phyloP scores from a whole-genome alignment of 2,888 invertebrate species.

The Eupithecia centaureata region DNA sequence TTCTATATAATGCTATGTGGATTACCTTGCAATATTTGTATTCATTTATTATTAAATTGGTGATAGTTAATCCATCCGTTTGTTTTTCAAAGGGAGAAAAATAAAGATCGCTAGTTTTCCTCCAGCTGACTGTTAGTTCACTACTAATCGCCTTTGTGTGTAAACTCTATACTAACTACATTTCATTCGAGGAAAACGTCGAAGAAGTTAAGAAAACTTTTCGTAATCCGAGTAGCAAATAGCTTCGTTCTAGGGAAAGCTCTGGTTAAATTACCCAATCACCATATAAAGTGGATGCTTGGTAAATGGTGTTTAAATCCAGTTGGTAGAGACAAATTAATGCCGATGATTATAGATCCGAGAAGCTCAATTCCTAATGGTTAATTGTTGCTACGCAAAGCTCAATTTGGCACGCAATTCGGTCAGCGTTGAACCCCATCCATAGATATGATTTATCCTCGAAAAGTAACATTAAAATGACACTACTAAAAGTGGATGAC shows the following conservation, averaged over 20 bases:
- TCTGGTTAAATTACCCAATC: slow-evolving; percentile 72
- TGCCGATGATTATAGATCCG: slow-evolving; percentile 62
- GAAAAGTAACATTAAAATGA: not conserved
- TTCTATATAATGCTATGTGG: too few species aligned
- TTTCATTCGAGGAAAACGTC: slow-evolving; percentile 27
- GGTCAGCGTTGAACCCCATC: slow-evolving; percentile 13
- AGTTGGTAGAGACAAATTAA: slow-evolving; percentile 66
- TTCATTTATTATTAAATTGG: too few species aligned
- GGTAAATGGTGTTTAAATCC: slow-evolving; percentile 65
- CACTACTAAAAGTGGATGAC: slow-evolving; percentile 11
- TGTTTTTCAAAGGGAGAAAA: slow-evolving; percentile 1
- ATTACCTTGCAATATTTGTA: too few species aligned
- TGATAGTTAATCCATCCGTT: not conserved
- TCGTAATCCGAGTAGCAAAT: slow-evolving; percentile 56
- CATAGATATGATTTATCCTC: slow-evolving; percentile 8
- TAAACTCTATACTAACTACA: slow-evolving; percentile 26
- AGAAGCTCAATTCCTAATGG: slow-evolving; percentile 52
- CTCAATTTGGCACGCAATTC: slow-evolving; percentile 42
- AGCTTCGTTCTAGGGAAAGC: slow-evolving; percentile 57
- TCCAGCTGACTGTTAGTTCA: slow-evolving; percentile 24
- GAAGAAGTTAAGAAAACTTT: slow-evolving; percentile 40
- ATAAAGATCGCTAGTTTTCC: slow-evolving; percentile 9
- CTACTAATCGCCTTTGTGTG: slow-evolving; percentile 26
- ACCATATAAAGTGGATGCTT: slow-evolving; percentile 72
- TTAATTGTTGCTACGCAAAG: slow-evolving; percentile 50